A percentile compares a stretch with the other conserved stretches of the same genome.
Evolutionary conservation across 2,888 invertebrate genomes (phyloP).

Genomic region (Phasia obesa): DNA sequence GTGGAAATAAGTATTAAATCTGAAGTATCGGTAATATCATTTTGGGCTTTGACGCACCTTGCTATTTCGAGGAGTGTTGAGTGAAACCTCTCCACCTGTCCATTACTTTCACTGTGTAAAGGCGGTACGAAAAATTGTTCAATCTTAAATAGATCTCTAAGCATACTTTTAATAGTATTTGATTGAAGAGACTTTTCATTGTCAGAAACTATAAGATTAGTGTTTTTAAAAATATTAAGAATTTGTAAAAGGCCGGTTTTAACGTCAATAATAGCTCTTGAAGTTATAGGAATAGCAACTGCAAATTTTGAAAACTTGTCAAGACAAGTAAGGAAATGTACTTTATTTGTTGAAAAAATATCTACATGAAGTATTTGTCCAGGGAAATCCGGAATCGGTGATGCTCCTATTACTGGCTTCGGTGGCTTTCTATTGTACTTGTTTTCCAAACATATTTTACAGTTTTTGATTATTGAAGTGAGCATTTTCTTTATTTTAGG

Average conservation of each 20-base stretch:
- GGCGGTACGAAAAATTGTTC: constrained; percentile 43
- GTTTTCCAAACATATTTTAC: constrained; percentile 51
- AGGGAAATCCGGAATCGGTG: constrained; percentile 40
- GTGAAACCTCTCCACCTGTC: too few relatives aligned
- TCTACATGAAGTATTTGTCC: constrained; percentile 47
- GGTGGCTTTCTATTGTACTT: constrained; percentile 50
- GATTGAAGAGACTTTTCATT: too few relatives aligned
- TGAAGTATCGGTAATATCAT: constrained; percentile 38
- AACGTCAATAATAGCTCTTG: constrained; percentile 46
- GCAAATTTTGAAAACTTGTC: constrained; percentile 56
- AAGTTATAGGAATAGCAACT: constrained; percentile 41
- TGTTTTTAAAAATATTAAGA: constrained; percentile 40
- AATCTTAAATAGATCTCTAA: constrained; percentile 39
- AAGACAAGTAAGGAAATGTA: constrained; percentile 50
- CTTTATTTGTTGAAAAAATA: constrained; percentile 45
- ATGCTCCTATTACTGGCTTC: constrained; percentile 33
- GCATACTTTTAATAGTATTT: too few relatives aligned
- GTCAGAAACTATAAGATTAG: too few relatives aligned
- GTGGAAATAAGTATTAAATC: constrained; percentile 38
- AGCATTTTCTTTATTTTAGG: constrained; percentile 48
- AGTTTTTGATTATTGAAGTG: constrained; percentile 34
- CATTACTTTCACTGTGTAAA: constrained; percentile 46
- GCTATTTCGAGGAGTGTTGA: constrained; percentile 36
- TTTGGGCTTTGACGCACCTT: constrained; percentile 38
- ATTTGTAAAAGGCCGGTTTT: constrained; percentile 38